Conservation (phyloP, 2,888 invertebrate genomes). For the Odiellus spinosus region DNA sequence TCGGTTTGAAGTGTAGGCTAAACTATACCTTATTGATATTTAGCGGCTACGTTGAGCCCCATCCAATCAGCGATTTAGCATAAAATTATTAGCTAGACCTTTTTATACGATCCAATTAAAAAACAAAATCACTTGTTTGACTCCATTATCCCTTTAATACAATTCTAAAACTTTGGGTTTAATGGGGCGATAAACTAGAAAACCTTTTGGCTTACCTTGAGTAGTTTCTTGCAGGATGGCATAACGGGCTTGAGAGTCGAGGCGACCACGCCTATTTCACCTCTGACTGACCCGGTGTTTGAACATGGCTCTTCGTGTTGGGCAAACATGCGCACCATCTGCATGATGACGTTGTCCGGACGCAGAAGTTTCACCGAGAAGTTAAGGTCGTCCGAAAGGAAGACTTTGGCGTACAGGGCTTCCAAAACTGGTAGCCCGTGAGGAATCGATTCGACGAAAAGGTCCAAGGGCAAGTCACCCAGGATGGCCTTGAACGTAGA, state of each 20-base stretch:
- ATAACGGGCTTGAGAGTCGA: slow-evolving; percentile 11
- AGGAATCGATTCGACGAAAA: slow-evolving; percentile 74
- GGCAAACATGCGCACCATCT: slow-evolving; percentile 60
- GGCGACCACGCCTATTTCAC: slow-evolving; percentile 3
- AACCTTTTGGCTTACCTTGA: slow-evolving; percentile 25
- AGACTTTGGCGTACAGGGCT: slow-evolving; percentile 48
- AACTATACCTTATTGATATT: too few relatives aligned
- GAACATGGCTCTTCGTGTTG: slow-evolving; percentile 24
- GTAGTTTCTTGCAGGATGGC: slow-evolving; percentile 32
- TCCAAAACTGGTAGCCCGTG: slow-evolving; percentile 73
- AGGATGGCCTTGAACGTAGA: slow-evolving; percentile 53
- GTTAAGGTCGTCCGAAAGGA: slow-evolving; percentile 31
- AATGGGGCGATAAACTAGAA: too few relatives aligned
- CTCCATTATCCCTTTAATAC: too few relatives aligned
- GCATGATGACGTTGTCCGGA: slow-evolving; percentile 68
- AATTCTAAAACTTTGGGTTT: too few relatives aligned
- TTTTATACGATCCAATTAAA: too few relatives aligned
- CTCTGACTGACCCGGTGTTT: background rate
- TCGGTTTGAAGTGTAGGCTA: too few relatives aligned
- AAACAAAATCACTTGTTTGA: too few relatives aligned
- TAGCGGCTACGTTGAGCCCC: too few relatives aligned
- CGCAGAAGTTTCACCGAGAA: slow-evolving; percentile 33
- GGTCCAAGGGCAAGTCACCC: slow-evolving; percentile 61
- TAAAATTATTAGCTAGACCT: too few relatives aligned
- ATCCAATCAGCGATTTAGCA: too few relatives aligned